A percentile compares a stretch with the other conserved stretches of the same genome.
phyloP scores from a whole-genome alignment of 2,888 invertebrate genomes.

The Epinotia bilunana region DNA sequence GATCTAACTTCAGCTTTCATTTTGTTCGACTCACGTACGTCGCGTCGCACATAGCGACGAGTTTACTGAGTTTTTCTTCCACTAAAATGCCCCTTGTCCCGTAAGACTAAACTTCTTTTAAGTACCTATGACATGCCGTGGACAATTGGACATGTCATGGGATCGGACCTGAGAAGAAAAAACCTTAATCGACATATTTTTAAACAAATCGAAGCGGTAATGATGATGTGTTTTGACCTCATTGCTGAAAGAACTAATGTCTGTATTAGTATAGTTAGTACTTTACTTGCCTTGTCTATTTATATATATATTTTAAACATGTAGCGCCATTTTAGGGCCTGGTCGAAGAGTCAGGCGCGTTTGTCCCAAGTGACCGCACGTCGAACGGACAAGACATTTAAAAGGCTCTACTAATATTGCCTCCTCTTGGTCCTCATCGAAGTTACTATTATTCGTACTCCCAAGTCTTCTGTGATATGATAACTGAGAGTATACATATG shows the following conservation, averaged over 20 bases:
- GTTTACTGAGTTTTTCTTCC: constrained; percentile 2
- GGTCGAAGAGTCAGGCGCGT: neutral
- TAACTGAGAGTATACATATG: too few species aligned
- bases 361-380: constrained; percentile 2
- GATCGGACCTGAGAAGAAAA: too few species aligned
- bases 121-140: too few species aligned
- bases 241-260: neutral
- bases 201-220: too few species aligned
- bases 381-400: constrained; percentile 1
- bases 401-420: neutral
- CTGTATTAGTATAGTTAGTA: too few species aligned
- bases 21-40: constrained; percentile 11
- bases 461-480: too few species aligned
- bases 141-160: too few species aligned
- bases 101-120: neutral
- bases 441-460: too few species aligned
- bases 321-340: constrained; percentile 2
- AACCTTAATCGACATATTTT: too few species aligned
- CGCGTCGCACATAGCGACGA: neutral
- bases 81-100: neutral
- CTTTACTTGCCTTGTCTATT: too few species aligned
- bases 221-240: too few species aligned
- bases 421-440: neutral
- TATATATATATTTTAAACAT: neutral
- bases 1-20: constrained; percentile 4